These are phyloP conservation scores for Alexandromys fortis DNA, from an alignment of 2,113 vertebrate species.

Conservation along the genomic window DNA sequence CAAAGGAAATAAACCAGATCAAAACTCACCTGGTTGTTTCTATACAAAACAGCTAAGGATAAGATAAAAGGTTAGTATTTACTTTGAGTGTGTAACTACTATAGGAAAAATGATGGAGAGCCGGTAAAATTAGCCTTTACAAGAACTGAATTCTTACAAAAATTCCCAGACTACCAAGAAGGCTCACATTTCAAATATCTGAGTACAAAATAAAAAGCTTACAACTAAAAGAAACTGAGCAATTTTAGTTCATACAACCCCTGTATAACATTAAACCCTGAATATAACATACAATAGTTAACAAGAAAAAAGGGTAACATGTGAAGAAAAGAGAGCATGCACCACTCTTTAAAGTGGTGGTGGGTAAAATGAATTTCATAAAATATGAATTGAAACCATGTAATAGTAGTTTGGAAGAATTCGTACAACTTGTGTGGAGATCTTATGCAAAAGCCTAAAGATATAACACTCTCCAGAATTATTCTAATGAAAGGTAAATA, in stretches of 20 bases:
- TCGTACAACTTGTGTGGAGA: neutral
- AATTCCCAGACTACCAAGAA: neutral
- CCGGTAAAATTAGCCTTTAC: neutral
- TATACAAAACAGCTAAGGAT: neutral
- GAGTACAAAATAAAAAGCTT: constrained; percentile 39
- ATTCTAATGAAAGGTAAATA: neutral
- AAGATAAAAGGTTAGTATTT: neutral
- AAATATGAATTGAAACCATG: constrained; percentile 25
- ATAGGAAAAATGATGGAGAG: neutral
- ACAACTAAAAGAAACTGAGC: neutral
- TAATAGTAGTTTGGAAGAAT: neutral
- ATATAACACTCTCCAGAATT: neutral
- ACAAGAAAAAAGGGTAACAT: neutral
- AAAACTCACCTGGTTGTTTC: neutral
- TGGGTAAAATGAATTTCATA: neutral
- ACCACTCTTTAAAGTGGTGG: neutral
- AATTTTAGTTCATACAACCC: neutral
- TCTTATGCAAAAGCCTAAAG: neutral
- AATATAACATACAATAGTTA: constrained; percentile 16
- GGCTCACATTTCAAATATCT: neutral
- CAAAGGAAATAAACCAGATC: neutral
- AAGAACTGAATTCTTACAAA: neutral
- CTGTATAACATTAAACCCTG: neutral
- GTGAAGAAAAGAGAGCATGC: neutral
- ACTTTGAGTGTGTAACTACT: neutral